These are phyloP conservation scores for Clusia tigrina DNA, from an alignment of 2,888 invertebrate species.

Conservation along the genomic window DNA sequence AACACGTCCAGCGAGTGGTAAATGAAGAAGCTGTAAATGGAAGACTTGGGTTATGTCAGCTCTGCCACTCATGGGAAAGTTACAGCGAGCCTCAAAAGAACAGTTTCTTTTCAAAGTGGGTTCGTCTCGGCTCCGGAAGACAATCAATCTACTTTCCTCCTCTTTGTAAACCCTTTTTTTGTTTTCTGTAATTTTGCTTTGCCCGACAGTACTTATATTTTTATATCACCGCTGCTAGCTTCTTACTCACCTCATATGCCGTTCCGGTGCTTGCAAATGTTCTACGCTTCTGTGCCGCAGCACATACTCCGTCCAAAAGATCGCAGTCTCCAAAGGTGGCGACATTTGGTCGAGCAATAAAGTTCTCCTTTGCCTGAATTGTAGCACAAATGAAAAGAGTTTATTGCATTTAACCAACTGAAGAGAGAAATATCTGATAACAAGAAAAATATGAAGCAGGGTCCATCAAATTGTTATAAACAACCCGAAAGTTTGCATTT, in stretches of 20 bases:
- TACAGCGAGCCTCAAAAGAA: too few relatives aligned
- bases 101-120: background rate
- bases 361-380: slow-evolving; percentile 35
- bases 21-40: slow-evolving; percentile 23
- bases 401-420: background rate
- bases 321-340: slow-evolving; percentile 74
- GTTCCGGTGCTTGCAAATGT: slow-evolving; percentile 75
- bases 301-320: slow-evolving; percentile 85
- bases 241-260: slow-evolving; percentile 68
- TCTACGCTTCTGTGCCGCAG: slow-evolving; percentile 77
- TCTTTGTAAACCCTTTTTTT: too few relatives aligned
- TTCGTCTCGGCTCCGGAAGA: background rate
- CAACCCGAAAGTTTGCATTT: too few relatives aligned
- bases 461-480: too few relatives aligned
- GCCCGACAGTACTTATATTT: too few relatives aligned
- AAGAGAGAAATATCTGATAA: background rate
- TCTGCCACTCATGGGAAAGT: too few relatives aligned
- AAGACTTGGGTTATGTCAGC: too few relatives aligned
- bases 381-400: background rate
- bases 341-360: slow-evolving; percentile 76
- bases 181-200: too few relatives aligned
- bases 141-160: too few relatives aligned
- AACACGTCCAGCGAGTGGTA: slow-evolving; percentile 30
- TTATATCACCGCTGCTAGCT: too few relatives aligned
- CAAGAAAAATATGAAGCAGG: too few relatives aligned